Conservation (phyloP, 2,888 invertebrate species). For the Nomada ruficornis region DNA sequence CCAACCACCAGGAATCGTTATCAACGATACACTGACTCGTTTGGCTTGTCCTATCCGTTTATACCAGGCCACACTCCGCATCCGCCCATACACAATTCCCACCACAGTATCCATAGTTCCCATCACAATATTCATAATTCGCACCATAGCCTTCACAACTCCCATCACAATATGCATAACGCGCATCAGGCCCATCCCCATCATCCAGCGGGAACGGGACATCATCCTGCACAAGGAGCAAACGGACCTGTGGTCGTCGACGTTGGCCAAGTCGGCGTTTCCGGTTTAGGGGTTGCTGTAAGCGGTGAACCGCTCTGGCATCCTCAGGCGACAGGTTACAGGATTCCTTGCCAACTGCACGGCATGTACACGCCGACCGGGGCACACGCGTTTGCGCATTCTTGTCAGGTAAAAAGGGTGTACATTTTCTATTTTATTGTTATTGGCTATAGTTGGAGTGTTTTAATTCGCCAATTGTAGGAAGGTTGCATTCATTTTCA, state of each 20-base stretch:
- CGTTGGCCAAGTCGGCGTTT: conserved; percentile 81
- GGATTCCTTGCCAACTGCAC: conserved; percentile 81
- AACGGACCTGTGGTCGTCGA: conserved; percentile 81
- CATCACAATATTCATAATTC: conserved; percentile 78
- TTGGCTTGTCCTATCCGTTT: conserved; percentile 77
- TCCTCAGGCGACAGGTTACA: conserved; percentile 79
- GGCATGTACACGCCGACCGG: conserved; percentile 81
- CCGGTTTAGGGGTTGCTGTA: conserved; percentile 80
- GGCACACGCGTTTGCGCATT: conserved; percentile 81
- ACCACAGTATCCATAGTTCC: conserved; percentile 72
- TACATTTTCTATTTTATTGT: too few relatives aligned
- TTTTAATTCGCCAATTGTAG: too few relatives aligned
- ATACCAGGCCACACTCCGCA: conserved; percentile 77
- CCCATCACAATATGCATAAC: conserved; percentile 80
- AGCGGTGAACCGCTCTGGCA: conserved; percentile 80
- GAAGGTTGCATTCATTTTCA: too few relatives aligned
- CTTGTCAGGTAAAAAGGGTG: conserved; percentile 79
- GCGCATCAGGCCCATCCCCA: conserved; percentile 80
- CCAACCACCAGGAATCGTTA: conserved; percentile 80
- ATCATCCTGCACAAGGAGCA: conserved; percentile 80
- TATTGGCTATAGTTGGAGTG: too few relatives aligned
- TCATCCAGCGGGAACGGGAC: conserved; percentile 77
- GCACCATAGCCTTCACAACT: conserved; percentile 77
- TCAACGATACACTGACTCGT: conserved; percentile 77
- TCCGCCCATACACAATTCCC: conserved; percentile 78